Evolutionary conservation across 2,113 vertebrate species (phyloP).

Genomic region (Campylomormyrus numenius): DNA sequence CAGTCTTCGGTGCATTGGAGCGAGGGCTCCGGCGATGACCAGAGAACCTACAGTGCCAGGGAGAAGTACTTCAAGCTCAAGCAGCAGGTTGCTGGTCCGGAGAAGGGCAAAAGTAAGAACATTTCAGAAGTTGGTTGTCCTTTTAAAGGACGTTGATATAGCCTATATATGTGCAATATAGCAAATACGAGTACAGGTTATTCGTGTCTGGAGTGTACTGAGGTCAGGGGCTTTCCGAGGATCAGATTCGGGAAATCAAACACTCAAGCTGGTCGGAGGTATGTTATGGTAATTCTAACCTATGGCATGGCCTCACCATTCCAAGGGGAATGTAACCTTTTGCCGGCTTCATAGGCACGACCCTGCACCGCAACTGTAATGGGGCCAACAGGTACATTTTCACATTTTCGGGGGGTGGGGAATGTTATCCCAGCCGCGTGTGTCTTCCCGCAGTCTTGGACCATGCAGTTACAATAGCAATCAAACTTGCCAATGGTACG

Average conservation of each 20-base stretch:
- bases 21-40: background rate
- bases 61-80: constrained; percentile 19
- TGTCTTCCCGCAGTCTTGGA: background rate
- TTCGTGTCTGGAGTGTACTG: background rate
- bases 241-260: background rate
- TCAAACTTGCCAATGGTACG: background rate
- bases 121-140: background rate
- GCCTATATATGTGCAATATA: background rate
- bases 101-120: constrained; percentile 13
- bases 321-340: background rate
- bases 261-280: background rate
- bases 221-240: background rate
- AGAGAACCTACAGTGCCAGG: background rate
- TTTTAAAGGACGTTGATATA: background rate
- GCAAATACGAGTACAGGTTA: background rate
- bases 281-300: background rate
- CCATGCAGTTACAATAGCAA: background rate
- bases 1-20: constrained; percentile 16
- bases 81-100: background rate
- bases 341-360: background rate
- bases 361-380: background rate
- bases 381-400: background rate
- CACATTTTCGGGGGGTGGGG: background rate
- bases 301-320: background rate
- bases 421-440: no score